Base-by-base conservation (phyloP, 2,797 vertebrate genomes). In the Enteromius afrohamiltoni region DNA sequence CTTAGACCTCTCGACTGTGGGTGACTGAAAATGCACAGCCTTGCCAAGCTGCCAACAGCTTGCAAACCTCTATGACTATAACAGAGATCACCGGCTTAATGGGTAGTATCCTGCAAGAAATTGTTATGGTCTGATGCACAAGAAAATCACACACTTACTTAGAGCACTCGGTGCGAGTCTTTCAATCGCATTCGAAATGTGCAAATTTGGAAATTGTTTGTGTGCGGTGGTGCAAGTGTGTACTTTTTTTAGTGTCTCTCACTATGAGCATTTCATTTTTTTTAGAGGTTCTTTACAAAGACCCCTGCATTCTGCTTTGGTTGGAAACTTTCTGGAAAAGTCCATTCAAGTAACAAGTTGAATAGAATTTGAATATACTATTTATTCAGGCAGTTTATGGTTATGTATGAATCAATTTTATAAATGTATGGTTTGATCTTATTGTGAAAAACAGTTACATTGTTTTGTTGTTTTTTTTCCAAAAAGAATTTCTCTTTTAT, bases 41-140 rank as follows among this genome's bases (percentile, higher is more conserved):
- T 65, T n/a, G 34, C 58, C 53, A 45, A 82, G 79, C 23, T 62
- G 13, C 23, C 26, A 64, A 31, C 60, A 64, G 26, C 55, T 67
- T 37, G 42, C 49, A 70, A 70, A 85, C 79, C 70, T 19, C 55
- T 67, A 79, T 67, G 75, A 68, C n/a, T 69, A 31, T 68, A 79
- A 83, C 29, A 51, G 53, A 62, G 69, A 68, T 58, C 77, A 74
- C 14, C 3, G 62, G 37, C 47, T 60, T 68, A 82, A 82, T 78
- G 31, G 13, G 40, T 31, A 47, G 13, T 34, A 19, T 85, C 47
- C 21, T 21, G n/a, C 31, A n/a, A 26, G 62, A 47, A 29, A 42
- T 42, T 47, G 71, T 60, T 68, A 29, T 65, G 80, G 53, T 37
- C 60, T 78, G n/a, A 58, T 73, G 58, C 58, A 70, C 26, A 45